These are phyloP conservation scores for Xylota sylvarum DNA, from an alignment of 2,888 invertebrate species.

Conservation along the genomic window DNA sequence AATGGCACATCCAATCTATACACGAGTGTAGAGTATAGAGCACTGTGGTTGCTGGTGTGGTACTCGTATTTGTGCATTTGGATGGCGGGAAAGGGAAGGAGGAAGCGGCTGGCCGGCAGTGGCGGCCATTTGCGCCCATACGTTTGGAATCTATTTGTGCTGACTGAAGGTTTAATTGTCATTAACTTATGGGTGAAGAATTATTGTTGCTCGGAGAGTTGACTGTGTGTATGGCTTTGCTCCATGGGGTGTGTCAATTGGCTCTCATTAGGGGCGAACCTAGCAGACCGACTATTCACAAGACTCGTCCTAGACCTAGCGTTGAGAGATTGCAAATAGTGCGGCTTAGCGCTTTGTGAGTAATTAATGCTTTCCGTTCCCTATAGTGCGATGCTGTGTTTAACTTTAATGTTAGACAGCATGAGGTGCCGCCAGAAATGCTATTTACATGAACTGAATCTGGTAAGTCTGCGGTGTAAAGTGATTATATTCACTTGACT, in stretches of 20 bases:
- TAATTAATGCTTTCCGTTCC: slow-evolving; percentile 43
- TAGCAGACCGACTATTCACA: not conserved
- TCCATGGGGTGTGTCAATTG: slow-evolving; percentile 69
- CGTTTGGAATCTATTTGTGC: slow-evolving; percentile 63
- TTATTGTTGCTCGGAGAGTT: slow-evolving; percentile 38
- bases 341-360: slow-evolving; percentile 38
- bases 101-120: not conserved
- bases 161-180: slow-evolving; percentile 73
- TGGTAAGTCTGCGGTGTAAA: not conserved
- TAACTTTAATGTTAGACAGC: not conserved
- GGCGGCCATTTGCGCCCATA: slow-evolving; percentile 59
- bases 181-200: slow-evolving; percentile 70
- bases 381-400: not conserved
- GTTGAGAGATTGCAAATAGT: slow-evolving; percentile 4
- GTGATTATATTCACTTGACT: too few species aligned
- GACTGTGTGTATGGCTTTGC: slow-evolving; percentile 41
- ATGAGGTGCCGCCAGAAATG: slow-evolving; percentile 12
- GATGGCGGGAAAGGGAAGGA: not conserved
- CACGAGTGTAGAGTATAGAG: not conserved
- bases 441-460: slow-evolving; percentile 20
- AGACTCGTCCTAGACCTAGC: slow-evolving; percentile 35
- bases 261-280: slow-evolving; percentile 52
- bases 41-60: not conserved
- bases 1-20: slow-evolving; percentile 62
- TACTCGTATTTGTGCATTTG: slow-evolving; percentile 38